Base-by-base conservation (phyloP, 2,113 vertebrate genomes). In the Brachyistius frenatus region DNA sequence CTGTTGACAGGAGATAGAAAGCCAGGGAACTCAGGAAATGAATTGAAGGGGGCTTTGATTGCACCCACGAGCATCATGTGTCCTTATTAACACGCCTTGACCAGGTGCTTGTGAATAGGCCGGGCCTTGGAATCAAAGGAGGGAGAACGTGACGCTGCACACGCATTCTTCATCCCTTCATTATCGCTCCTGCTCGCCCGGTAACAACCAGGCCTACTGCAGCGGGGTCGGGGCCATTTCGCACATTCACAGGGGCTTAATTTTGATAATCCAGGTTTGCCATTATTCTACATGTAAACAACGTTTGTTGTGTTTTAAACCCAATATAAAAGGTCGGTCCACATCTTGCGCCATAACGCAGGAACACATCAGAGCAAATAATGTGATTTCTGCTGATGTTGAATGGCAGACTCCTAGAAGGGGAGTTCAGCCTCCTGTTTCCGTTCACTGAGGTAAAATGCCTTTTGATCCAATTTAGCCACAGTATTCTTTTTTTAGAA, bases 1-100 rank as follows among this genome's bases (percentile, higher is more conserved):
- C 89, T 97, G 95, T 98, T 98, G 96, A 98, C 96, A 96, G 83
- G 94, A 96, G 95, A 95, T 96, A 94, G 93, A 94, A 87, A 73
- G 74, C 85, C 81, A 88, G 84, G 81, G 77, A 92, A 80, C 91
- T 87, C 90, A 96, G 97, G 96, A 98, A 97, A 97, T 97, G 76
- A 96, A 93, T 91, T 93, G 91, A 93, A 92, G 91, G 56, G 85
- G 85, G 92, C 94, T 95, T 95, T 96, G 95, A 97, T 95, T 96
- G 95, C 79, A 82, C 73, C 87, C 88, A 93, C 70, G 76, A 82
- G 91, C 86, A 91, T 91, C 89, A 85, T 68, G 52, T 64, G 93
- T 93, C 92, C 94, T 94, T 80, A 88, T 91, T 62, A 80, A 78
- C 87, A 61, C 30, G 65, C 83, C 78, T 83, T 88, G 79, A 68